Base-by-base conservation (phyloP, 2,888 invertebrate species). In the Hydroisotoma schaefferi region DNA sequence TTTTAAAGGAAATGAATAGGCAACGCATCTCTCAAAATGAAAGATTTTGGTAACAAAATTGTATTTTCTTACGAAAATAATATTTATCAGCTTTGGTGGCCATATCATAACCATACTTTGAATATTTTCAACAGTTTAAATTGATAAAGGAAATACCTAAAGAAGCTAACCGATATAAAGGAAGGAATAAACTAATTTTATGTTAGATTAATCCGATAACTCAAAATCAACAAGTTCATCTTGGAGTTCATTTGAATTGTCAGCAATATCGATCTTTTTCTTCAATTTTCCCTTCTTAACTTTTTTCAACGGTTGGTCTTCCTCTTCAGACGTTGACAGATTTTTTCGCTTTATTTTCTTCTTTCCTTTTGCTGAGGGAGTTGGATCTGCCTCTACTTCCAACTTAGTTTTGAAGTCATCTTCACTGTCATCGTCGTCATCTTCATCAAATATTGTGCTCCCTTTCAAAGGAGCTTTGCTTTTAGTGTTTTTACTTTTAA, bases 211-310 rank as follows among this genome's bases (percentile, higher is more conserved):
- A 54, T 72, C 72, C 2, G 72, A 72, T 10, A 70, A 52, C 49
- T 69, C 70, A 56, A 68, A 72, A 46, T 72, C 72, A 6, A 70
- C 65, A 2, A 72, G 27, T 57, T 72, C 58, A 46, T 72, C 72
- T 23, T 65, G 58, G 10, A 61, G 57, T 28, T 71, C 68, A 28
- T 57, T 28, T 20, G 18, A 51, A 15, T n/a, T 25, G 15, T 26
- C 25, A 18, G 37, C 23, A 38, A 38, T 63, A n/a, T 52, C 44
- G 38, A 27, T 29, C 18, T 56, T 68, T 22, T 25, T 29, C 43
- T 60, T 62, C 55, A 58, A 65, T 26, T 61, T 66, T 48, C 59
- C 62, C 47, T 54, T 47, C 37, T 59, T 57, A 29, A 28, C 37
- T 51, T 63, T 65, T n/a, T 29, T 55, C 44, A 40, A 58, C 46